phyloP scores from a whole-genome alignment of 1,140 invertebrate species.

The Heliconius congener region DNA sequence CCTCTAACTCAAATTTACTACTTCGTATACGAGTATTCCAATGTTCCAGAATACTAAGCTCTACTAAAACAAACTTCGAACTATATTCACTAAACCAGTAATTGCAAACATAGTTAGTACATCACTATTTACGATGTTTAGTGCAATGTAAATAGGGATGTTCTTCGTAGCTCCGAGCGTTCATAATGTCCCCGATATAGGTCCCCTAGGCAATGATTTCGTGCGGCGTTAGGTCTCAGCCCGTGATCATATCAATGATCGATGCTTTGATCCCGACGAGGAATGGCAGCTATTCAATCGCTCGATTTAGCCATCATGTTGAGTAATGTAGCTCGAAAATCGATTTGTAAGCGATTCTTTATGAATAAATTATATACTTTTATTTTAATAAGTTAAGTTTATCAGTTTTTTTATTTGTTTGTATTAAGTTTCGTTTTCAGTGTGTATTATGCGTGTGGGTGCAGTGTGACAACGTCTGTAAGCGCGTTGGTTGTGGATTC shows the following conservation, averaged over 20 bases:
- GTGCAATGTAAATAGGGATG: conserved; percentile 10
- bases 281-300: conserved; percentile 17
- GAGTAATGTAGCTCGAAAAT: conserved; percentile 6
- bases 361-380: background rate
- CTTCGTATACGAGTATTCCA: background rate
- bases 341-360: background rate
- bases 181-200: conserved; percentile 15
- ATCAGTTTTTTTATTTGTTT: background rate
- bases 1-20: background rate
- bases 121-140: background rate
- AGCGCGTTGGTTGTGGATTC: no score
- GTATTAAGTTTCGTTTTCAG: no score
- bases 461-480: no score
- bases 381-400: background rate
- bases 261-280: conserved; percentile 19
- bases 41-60: background rate
- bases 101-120: conserved; percentile 1
- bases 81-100: conserved; percentile 11
- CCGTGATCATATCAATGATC: conserved; percentile 25
- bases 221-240: conserved; percentile 9
- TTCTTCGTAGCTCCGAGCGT: conserved; percentile 9
- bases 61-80: background rate
- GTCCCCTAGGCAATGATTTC: conserved; percentile 14
- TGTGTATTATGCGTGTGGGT: no score
- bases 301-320: conserved; percentile 15